Conservation (phyloP, 1,140 invertebrate species). For the Arctopsyche grandis region DNA sequence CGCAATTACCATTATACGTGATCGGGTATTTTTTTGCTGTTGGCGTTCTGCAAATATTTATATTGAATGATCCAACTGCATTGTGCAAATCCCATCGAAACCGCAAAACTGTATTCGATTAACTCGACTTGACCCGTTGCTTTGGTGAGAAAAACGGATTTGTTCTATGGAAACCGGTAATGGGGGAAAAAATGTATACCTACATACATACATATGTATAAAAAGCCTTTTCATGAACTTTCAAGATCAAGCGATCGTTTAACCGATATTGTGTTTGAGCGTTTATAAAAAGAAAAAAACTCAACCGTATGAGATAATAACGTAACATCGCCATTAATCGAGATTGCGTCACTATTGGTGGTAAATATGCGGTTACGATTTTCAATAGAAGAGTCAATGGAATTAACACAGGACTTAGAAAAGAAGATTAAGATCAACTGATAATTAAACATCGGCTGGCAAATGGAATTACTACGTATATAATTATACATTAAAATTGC, state of each 20-base stretch:
- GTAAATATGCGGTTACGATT: too few relatives aligned
- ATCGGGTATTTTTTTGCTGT: neutral
- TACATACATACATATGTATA: neutral
- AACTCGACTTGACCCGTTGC: constrained; percentile 16
- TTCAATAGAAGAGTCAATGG: too few relatives aligned
- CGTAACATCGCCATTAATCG: too few relatives aligned
- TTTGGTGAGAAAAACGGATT: constrained; percentile 26
- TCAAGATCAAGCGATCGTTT: neutral
- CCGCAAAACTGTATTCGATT: constrained; percentile 26
- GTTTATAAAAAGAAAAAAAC: too few relatives aligned
- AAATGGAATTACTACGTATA: too few relatives aligned
- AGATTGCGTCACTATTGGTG: too few relatives aligned
- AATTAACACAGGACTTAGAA: too few relatives aligned
- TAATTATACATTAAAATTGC: too few relatives aligned
- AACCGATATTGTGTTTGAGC: too few relatives aligned
- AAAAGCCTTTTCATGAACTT: constrained; percentile 7
- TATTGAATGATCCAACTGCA: neutral
- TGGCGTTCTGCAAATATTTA: neutral
- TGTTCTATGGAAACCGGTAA: neutral
- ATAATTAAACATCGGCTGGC: too few relatives aligned
- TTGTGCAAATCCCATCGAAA: constrained; percentile 12
- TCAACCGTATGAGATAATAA: too few relatives aligned
- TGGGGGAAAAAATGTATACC: neutral
- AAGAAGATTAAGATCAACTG: too few relatives aligned
- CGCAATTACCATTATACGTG: neutral